Evolutionary conservation across 2,113 vertebrate species (phyloP), one percentile per base, ranked within the genome.

Genomic region (Brachypodius melanocephalos): DNA sequence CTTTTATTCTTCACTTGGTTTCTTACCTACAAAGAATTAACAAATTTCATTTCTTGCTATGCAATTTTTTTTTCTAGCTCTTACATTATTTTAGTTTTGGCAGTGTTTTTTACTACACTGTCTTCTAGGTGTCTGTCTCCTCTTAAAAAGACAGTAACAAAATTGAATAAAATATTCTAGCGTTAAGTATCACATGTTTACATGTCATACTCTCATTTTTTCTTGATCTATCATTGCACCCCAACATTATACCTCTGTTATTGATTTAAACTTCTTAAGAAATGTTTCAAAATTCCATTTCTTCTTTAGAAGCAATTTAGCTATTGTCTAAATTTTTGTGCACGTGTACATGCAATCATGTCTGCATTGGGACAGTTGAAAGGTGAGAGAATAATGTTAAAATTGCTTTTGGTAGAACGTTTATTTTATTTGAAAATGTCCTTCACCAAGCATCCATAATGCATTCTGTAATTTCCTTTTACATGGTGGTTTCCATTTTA

Each of bases 281-380:
- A 10, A 8, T n/a, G 26, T 31, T 74, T 58, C 75, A 4, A 34
- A 66, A 66, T 76, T 86, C 18, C 6, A 76, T 4, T 77, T 28
- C 9, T 66, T 75, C 8, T 83, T 91, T 40, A 48, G 58, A 69
- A 83, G n/a, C 57, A 46, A 61, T 52, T 14, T 31, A 61, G 5
- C 8, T 69, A 10, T 48, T 73, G 5, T 26, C 31, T 54, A 78
- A 74, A 87, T 42, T 74, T 67, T 25, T 69, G 12, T 61, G 11
- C 29, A 40, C 1, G 0, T 57, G 3, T 61, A 10, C 6, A 13
- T 32, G 14, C 8, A 28, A 29, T n/a, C 20, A 11, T 28, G 4
- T 40, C 6, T 54, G 19, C 19, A 29, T 12, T 36, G 14, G 15
- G 14, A 73, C 1, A 58, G 80, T 51, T 45, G 45, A 49, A 49